A percentile compares a stretch with the other conserved stretches of the same genome.
phyloP scores from a whole-genome alignment of 2,888 invertebrate species.

The Beris morrisii region DNA sequence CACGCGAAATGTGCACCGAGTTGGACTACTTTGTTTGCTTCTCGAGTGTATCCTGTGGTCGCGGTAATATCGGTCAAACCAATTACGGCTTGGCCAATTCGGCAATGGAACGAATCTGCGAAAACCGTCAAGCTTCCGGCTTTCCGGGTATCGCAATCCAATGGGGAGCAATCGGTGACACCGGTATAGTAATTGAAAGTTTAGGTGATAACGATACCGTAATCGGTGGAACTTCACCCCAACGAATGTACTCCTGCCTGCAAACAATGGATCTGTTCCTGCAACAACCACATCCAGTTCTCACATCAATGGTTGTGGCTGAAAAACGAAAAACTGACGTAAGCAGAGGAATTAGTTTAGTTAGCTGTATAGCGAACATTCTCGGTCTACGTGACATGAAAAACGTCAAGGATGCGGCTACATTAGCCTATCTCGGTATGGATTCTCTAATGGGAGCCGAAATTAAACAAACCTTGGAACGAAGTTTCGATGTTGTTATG shows the following conservation, averaged over 20 bases:
- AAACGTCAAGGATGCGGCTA: constrained; percentile 73
- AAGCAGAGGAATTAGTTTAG: constrained; percentile 65
- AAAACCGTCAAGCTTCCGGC: constrained; percentile 78
- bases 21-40: constrained; percentile 94
- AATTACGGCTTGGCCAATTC: constrained; percentile 98
- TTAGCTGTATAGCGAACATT: constrained; percentile 84
- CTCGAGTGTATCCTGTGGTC: constrained; percentile 95
- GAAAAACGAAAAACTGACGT: constrained; percentile 72
- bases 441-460: constrained; percentile 99
- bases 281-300: constrained; percentile 82
- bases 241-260: constrained; percentile 90
- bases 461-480: constrained; percentile 93
- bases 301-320: constrained; percentile 83
- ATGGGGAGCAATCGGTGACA: constrained; percentile 99
- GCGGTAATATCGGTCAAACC: constrained; percentile 94
- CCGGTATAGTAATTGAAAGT: constrained; percentile 87
- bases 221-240: constrained; percentile 94
- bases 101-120: constrained; percentile 94
- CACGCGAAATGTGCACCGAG: constrained; percentile 75
- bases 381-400: constrained; percentile 85
- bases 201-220: constrained; percentile 89
- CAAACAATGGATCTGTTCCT: constrained; percentile 86
- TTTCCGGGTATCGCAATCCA: constrained; percentile 91
- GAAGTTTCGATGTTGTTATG: constrained; percentile 87
- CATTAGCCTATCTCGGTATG: constrained; percentile 93